These are phyloP conservation scores for Connochaetes taurinus DNA, from an alignment of 2,113 vertebrate genomes.

Conservation along the genomic window DNA sequence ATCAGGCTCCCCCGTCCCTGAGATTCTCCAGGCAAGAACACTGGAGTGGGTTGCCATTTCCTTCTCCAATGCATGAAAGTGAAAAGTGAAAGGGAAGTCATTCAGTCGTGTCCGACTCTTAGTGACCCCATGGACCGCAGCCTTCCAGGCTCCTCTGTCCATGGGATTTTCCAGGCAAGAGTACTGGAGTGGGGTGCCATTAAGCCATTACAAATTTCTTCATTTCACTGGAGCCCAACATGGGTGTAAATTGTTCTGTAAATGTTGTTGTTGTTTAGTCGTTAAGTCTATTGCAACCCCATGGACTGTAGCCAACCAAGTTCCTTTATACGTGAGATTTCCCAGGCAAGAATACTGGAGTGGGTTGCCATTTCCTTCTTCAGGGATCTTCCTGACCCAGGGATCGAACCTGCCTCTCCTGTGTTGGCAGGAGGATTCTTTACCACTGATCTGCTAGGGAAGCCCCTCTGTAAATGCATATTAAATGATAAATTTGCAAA, in stretches of 20 bases:
- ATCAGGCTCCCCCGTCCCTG: too few relatives aligned
- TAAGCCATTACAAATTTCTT: background rate
- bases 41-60: too few relatives aligned
- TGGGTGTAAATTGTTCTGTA: background rate
- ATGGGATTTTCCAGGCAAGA: too few relatives aligned
- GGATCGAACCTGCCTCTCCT: background rate
- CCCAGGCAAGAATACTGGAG: background rate
- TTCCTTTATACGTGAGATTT: background rate
- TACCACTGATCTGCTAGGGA: background rate
- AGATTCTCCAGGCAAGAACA: too few relatives aligned
- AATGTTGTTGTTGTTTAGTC: background rate
- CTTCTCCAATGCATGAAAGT: too few relatives aligned
- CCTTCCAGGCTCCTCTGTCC: too few relatives aligned
- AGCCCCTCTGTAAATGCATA: background rate
- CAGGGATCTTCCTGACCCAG: background rate
- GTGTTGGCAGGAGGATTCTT: background rate
- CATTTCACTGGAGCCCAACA: background rate
- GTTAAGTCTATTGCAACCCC: background rate
- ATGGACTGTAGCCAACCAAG: background rate
- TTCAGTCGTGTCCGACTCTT: too few relatives aligned
- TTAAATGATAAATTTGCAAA: background rate
- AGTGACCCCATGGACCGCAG: too few relatives aligned
- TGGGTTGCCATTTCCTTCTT: background rate
- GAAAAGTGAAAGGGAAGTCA: too few relatives aligned
- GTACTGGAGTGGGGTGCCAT: too few relatives aligned